Evolutionary conservation across 2,888 invertebrate genomes (phyloP), one percentile per base, ranked within the genome.

Genomic region (Listrodromus nycthemerus): DNA sequence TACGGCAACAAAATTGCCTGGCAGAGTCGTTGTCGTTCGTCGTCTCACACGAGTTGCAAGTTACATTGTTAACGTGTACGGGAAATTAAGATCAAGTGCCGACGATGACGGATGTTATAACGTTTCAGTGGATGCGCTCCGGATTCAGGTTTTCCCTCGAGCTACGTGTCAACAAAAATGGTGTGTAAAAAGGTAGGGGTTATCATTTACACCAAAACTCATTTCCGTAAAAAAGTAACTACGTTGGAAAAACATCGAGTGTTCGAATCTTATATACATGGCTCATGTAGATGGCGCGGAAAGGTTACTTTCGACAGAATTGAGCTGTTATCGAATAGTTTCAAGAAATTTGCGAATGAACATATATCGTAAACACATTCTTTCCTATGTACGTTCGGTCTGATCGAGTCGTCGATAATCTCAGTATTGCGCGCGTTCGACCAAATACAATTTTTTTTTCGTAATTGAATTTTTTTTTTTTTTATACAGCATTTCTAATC

Each of bases 11-110:
- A 52, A 52, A 30, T 70, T 10, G 19, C 50, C 16, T 27, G 10
- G 21, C 50, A 19, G 30, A 4, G 69, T 52, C 52, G n/a, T 70
- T 70, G 69, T 52, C 50, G 21, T 55, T 55, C 10, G 13, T 21
- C 55, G 24, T 55, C 55, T 55, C 55, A 21, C 55, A 24, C 55
- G 24, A 55, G 55, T 55, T 13, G 55, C 55, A 24, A 21, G 55
- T 55, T 21, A 55, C 55, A 24, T 55, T 55, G 55, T 55, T 55
- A 21, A 55, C 55, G 55, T 21, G 24, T 24, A 13, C 7, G 50
- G 61, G 27, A 61, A 61, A 61, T 61, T 33, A 33, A 61, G 61
- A 61, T 61, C 61, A 61, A 61, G 7, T 27, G 33, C 61, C n/a
- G n/a, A n/a, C 16, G 30, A 30, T 61, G 61, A 27, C 61, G 27